Base-by-base conservation (phyloP, 2,797 vertebrate species). In the Helostoma temminkii region DNA sequence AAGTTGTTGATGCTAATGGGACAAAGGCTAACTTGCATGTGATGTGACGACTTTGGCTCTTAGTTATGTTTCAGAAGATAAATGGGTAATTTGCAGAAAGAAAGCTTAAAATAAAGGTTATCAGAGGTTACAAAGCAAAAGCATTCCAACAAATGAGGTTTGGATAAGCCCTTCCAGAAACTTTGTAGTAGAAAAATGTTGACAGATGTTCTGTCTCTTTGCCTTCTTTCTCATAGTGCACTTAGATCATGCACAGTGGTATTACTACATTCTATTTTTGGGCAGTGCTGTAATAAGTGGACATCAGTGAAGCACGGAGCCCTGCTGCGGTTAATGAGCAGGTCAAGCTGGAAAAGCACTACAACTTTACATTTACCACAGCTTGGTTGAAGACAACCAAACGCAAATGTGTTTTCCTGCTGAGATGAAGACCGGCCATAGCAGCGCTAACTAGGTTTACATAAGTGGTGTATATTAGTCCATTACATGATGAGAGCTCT, bases 391-490 rank as follows among this genome's bases (percentile, higher is more conserved):
- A 67, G 53, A n/a, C n/a, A n/a, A 22, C 4, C 28, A 62, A 24
- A 34, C 15, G 24, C 39, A 55, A 34, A 39, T 53, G 61, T 22
- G 25, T 57, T 43, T 28, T 77, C 26, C 59, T 45, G 30, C 32
- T 26, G 41, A 71, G 43, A 59, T 24, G 37, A 39, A 49, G 48
- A 32, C 37, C 42, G 53, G 28, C 15, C 43, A 26, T 1, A 63
- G 34, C 55, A 50, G 43, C 46, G 58, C 58, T 52, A 71, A 71
- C 71, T 42, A 39, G 55, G 64, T 79, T 86, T 72, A 57, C 61
- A 56, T 68, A 50, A 80, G 65, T 42, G 58, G 26, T 52, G 71
- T 71, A 11, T 76, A 70, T 72, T 56, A 66, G 64, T 76, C 75
- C 24, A 71, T 66, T 74, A 69, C 50, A 64, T 66, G 59, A 71